These are phyloP conservation scores for Phrixothrix hirtus DNA, from an alignment of 2,888 invertebrate species.

Conservation along the genomic window DNA sequence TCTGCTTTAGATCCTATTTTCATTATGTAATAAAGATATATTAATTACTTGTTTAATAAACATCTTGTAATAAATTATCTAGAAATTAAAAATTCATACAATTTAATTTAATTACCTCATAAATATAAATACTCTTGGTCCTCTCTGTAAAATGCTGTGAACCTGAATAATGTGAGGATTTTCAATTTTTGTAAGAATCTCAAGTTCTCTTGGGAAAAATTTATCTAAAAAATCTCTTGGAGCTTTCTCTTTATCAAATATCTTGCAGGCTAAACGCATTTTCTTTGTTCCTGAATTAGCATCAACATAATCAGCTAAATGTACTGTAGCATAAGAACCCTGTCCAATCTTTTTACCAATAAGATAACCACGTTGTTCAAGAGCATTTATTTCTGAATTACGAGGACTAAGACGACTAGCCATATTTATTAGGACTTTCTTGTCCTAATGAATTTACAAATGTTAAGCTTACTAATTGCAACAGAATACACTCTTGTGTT, in stretches of 20 bases:
- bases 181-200: slow-evolving; percentile 85
- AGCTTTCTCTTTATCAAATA: slow-evolving; percentile 88
- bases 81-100: slow-evolving; percentile 1
- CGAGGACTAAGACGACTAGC: slow-evolving; percentile 75
- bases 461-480: too few species aligned
- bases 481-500: too few species aligned
- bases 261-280: slow-evolving; percentile 84
- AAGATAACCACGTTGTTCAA: slow-evolving; percentile 81
- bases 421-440: too few species aligned
- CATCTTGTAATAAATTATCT: neutral
- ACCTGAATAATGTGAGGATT: slow-evolving; percentile 91
- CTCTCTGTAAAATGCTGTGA: slow-evolving; percentile 82
- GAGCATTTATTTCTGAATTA: slow-evolving; percentile 82
- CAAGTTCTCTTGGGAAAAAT: slow-evolving; percentile 91
- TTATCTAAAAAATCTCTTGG: slow-evolving; percentile 88
- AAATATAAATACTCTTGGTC: slow-evolving; percentile 83
- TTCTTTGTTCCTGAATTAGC: slow-evolving; percentile 68
- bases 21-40: neutral
- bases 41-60: neutral
- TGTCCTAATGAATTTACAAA: too few species aligned
- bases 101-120: slow-evolving; percentile 67
- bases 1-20: too few species aligned
- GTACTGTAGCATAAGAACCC: slow-evolving; percentile 90
- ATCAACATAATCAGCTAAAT: slow-evolving; percentile 81
- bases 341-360: slow-evolving; percentile 88